phyloP scores from a whole-genome alignment of 2,888 invertebrate species.

The Odontothrips loti region DNA sequence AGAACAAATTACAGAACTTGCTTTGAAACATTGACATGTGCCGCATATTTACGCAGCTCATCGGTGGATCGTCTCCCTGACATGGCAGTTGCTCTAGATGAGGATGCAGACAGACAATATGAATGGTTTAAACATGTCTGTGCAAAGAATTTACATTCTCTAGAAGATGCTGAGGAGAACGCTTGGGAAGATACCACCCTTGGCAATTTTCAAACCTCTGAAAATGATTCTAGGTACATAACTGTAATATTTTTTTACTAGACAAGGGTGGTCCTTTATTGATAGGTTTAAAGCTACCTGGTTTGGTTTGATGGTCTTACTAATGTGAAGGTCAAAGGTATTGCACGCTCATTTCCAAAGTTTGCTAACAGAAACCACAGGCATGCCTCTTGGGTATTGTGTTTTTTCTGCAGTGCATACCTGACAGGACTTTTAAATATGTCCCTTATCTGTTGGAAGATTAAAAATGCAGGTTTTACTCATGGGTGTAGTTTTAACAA shows the following conservation, averaged over 20 bases:
- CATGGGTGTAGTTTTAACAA: too few relatives aligned
- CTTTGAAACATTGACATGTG: neutral
- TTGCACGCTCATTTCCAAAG: neutral
- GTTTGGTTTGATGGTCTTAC: constrained; percentile 32
- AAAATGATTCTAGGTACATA: constrained; percentile 23
- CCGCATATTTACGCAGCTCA: constrained; percentile 42
- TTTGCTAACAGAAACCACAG: too few relatives aligned
- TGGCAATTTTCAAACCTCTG: constrained; percentile 19
- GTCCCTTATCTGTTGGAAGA: too few relatives aligned
- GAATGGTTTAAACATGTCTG: constrained; percentile 61
- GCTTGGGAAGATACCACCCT: constrained; percentile 34
- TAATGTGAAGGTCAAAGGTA: neutral
- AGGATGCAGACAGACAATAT: constrained; percentile 50
- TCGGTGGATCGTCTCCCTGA: constrained; percentile 45
- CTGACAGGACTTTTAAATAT: too few relatives aligned
- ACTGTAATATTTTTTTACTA: constrained; percentile 6
- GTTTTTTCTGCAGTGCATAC: too few relatives aligned
- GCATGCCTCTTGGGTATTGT: too few relatives aligned
- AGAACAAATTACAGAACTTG: too few relatives aligned
- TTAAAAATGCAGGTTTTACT: too few relatives aligned
- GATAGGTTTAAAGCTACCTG: constrained; percentile 6
- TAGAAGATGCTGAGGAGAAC: constrained; percentile 44
- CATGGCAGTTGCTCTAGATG: constrained; percentile 50
- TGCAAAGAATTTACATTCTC: constrained; percentile 40
- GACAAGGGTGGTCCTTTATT: neutral